Evolutionary conservation across 37 sponge, comb jelly and placozoan genomes (phyloP).

Genomic region (Oscarella lobularis): DNA sequence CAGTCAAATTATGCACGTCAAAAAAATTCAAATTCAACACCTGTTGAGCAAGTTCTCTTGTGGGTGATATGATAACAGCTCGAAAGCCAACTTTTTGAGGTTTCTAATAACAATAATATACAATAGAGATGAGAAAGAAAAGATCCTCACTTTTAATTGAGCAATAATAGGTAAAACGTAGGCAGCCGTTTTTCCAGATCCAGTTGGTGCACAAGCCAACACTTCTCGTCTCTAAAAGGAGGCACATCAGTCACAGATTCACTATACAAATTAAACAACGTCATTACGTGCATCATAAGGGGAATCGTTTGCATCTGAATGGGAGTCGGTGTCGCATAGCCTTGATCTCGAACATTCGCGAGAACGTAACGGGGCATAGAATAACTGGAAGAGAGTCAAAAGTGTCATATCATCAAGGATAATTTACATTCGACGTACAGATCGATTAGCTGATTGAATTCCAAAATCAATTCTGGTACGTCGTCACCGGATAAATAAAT

Average conservation of each 20-base stretch:
- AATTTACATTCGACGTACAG: constrained; percentile 1
- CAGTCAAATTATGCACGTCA: background rate
- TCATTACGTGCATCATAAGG: constrained; percentile 53
- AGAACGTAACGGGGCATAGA: constrained; percentile 38
- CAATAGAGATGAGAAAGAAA: background rate
- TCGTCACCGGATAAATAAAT: constrained; percentile 77
- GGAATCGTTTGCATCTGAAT: constrained; percentile 93
- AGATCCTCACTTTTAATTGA: constrained; percentile 48
- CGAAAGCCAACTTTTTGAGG: constrained; percentile 73
- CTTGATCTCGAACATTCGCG: constrained; percentile 29
- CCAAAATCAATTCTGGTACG: constrained; percentile 57
- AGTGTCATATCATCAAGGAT: background rate
- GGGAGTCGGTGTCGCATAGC: constrained; percentile 68
- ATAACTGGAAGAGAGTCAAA: constrained; percentile 16
- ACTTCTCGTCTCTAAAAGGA: constrained; percentile 54
- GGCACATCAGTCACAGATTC: background rate
- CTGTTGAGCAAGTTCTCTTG: constrained; percentile 94
- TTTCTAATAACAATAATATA: constrained; percentile 19
- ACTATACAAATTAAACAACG: background rate
- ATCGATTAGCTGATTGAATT: constrained; percentile 37
- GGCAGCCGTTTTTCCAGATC: constrained; percentile 89
- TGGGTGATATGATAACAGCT: constrained; percentile 83
- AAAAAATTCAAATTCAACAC: background rate
- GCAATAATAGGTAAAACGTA: constrained; percentile 74
- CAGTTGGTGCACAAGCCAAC: constrained; percentile 91